Evolutionary conservation across 2,888 invertebrate genomes (phyloP).

Genomic region (Leucoptera coffeella): DNA sequence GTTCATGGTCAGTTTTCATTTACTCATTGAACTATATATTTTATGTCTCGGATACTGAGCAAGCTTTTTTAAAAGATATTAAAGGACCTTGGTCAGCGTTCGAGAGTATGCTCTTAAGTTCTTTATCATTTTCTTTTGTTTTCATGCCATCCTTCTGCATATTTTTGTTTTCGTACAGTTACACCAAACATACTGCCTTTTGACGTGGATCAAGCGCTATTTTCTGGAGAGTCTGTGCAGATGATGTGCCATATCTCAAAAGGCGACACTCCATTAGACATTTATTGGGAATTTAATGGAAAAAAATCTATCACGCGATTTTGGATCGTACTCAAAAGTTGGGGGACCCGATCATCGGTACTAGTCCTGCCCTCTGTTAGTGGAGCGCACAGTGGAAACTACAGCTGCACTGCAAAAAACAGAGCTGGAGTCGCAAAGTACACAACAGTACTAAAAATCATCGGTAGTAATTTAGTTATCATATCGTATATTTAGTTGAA

Average conservation of each 20-base stretch:
- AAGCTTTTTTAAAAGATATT: no score
- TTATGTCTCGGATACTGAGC: no score
- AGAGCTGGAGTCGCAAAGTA: conserved; percentile 42
- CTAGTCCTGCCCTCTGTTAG: conserved; percentile 45
- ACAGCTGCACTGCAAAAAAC: conserved; percentile 53
- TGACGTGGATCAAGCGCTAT: conserved; percentile 56
- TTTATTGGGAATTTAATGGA: conserved; percentile 60
- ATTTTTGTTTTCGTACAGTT: conserved; percentile 19
- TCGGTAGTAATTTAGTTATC: conserved; percentile 21
- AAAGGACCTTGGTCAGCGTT: no score
- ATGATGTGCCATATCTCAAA: conserved; percentile 58
- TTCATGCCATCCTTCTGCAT: no score
- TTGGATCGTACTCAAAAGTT: conserved; percentile 38
- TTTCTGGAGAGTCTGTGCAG: conserved; percentile 57
- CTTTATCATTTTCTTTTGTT: no score
- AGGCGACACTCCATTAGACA: conserved; percentile 61
- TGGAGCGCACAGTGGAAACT: conserved; percentile 49
- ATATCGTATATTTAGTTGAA: conserved; percentile 4
- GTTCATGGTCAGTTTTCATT: conserved; percentile 47
- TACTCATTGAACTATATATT: no score
- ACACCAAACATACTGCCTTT: conserved; percentile 60
- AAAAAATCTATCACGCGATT: conserved; percentile 25
- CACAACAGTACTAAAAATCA: conserved; percentile 45
- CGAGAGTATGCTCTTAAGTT: no score
- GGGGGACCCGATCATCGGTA: conserved; percentile 38